A percentile compares a stretch with the other conserved stretches of the same genome.
Evolutionary conservation across 2,797 vertebrate genomes (phyloP).

Genomic region (Chaetodon trifasciatus): DNA sequence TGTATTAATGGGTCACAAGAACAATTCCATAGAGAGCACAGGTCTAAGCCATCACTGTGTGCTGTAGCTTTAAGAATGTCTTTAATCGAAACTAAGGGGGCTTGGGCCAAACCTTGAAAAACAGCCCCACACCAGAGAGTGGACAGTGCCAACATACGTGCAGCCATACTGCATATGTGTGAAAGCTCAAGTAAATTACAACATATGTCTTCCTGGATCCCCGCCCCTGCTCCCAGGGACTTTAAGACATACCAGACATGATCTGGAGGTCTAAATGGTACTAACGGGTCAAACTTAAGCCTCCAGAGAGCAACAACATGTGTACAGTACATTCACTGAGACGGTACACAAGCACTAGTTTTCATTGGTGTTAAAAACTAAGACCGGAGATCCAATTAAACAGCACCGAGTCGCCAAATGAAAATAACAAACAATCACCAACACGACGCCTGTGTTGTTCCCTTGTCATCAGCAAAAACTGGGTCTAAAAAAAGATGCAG

Average conservation of each 20-base stretch:
- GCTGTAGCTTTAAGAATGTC: too few relatives aligned
- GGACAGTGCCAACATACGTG: too few relatives aligned
- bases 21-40: too few relatives aligned
- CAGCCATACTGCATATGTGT: too few relatives aligned
- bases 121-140: too few relatives aligned
- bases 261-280: background rate
- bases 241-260: background rate
- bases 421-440: background rate
- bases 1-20: too few relatives aligned
- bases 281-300: background rate
- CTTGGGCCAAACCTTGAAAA: too few relatives aligned
- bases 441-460: background rate
- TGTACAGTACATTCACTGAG: background rate
- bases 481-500: background rate
- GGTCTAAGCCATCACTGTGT: too few relatives aligned
- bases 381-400: background rate
- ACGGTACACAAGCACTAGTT: background rate
- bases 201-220: background rate
- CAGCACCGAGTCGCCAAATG: background rate
- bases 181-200: too few relatives aligned
- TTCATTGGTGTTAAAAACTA: too few relatives aligned
- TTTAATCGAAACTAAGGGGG: too few relatives aligned
- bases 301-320: background rate
- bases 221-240: background rate
- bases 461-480: background rate